Evolutionary conservation across 1,140 invertebrate species (phyloP), one percentile per base, ranked within the genome.

Genomic region (Drosophila dunni): DNA sequence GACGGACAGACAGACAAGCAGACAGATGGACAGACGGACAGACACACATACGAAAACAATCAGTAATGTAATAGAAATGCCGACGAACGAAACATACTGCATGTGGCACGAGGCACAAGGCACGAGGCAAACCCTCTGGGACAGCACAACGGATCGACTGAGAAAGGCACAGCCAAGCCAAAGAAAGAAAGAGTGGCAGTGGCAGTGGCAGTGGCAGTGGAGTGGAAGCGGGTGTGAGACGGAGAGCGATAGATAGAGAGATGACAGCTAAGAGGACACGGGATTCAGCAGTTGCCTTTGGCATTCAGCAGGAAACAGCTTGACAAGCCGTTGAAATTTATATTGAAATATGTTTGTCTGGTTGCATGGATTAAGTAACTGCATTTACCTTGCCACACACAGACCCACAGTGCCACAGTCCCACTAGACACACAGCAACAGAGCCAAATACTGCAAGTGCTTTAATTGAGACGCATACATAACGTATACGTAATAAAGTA

Each of bases 271-370:
- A 8, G n/a, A 48, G 29, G 42, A 29, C 36, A 51, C 40, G 40
- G 51, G 33, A 24, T 10, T 11, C 40, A 44, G 69, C 58, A 78
- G 77, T 66, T 70, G 73, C 79, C 70, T 53, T 62, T 57, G 81
- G 68, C 51, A 68, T 66, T 56, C 68, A 44, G 69, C 42, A 45
- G 84, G 78, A 83, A 88, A 80, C 84, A 84, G 84, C 81, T 88
- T 88, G 84, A 89, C 84, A 88, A 89, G 84, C 84, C 80, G 84
- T 84, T 88, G 84, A 88, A 88, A 84, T 88, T 89, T 83, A 89
- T 89, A 88, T 88, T 89, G 84, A 88, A 88, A 89, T 84, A 88
- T 88, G 84, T 88, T 88, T 76, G 79, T 71, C 65, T 46, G 72
- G 48, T 50, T 56, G 62, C 53, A 54, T 60, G 79, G 80, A 88